Conservation (phyloP, 2,888 invertebrate genomes). For the Eilema caniola region DNA sequence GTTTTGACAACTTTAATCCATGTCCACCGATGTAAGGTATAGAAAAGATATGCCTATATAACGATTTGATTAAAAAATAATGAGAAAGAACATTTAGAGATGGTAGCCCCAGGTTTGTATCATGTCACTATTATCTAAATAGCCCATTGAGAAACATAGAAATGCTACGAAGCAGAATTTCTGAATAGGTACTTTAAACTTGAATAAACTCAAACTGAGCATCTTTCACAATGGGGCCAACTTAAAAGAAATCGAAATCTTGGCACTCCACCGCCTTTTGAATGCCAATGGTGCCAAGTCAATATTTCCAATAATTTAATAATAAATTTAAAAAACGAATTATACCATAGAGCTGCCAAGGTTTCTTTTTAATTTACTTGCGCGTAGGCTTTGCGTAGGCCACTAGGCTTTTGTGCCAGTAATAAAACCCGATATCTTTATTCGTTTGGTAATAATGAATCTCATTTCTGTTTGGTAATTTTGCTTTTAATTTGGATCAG, state of each 20-base stretch:
- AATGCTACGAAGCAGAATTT: neutral
- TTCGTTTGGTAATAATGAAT: neutral
- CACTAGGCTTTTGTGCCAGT: constrained; percentile 17
- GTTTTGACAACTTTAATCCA: too few species aligned
- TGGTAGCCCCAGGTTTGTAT: neutral
- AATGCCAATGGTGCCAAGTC: constrained; percentile 14
- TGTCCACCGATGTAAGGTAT: too few species aligned
- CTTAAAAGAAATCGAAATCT: neutral
- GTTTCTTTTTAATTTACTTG: constrained; percentile 27
- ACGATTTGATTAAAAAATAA: too few species aligned
- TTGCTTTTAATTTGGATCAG: neutral
- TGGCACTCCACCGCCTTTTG: neutral
- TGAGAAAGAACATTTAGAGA: neutral
- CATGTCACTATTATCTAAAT: neutral
- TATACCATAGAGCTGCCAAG: constrained; percentile 22
- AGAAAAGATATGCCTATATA: too few species aligned
- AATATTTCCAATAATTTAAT: constrained; percentile 8
- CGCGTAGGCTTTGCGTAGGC: neutral
- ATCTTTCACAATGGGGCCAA: neutral
- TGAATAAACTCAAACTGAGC: neutral
- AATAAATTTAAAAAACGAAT: constrained; percentile 28
- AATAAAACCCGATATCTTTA: constrained; percentile 32
- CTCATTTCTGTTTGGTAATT: neutral
- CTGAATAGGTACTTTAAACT: neutral
- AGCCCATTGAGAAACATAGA: neutral